phyloP scores from a whole-genome alignment of 2,797 vertebrate genomes.

The Champsocephalus gunnari region DNA sequence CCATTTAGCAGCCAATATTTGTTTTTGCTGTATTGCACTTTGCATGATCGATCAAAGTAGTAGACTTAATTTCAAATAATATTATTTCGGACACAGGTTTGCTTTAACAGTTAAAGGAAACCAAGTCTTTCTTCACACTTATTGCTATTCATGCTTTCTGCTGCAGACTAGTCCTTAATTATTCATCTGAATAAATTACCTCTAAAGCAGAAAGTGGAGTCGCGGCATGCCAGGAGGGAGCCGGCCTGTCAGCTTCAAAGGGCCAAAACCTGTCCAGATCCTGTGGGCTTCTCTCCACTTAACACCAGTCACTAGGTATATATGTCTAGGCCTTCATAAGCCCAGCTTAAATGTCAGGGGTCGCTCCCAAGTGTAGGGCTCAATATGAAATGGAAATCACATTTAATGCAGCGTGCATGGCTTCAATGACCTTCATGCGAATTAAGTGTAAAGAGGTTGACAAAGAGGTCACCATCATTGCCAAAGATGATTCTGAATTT shows the following conservation, averaged over 20 bases:
- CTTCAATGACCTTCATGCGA: slow-evolving; percentile 74
- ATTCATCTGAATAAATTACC: slow-evolving; percentile 84
- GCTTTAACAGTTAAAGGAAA: slow-evolving; percentile 67
- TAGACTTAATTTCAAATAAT: slow-evolving; percentile 56
- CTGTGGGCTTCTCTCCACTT: slow-evolving; percentile 80
- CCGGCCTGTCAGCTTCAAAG: slow-evolving; percentile 82
- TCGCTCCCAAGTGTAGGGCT: slow-evolving; percentile 60
- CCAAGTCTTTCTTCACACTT: slow-evolving; percentile 64
- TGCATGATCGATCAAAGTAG: slow-evolving; percentile 48
- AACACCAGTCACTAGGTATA: slow-evolving; percentile 81
- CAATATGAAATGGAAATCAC: slow-evolving; percentile 65
- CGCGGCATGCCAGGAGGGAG: slow-evolving; percentile 78
- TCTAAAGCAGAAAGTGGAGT: slow-evolving; percentile 79
- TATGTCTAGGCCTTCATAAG: slow-evolving; percentile 77
- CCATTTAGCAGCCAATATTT: slow-evolving; percentile 4
- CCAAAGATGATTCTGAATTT: slow-evolving; percentile 56
- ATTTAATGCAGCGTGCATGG: slow-evolving; percentile 74
- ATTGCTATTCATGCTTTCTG: slow-evolving; percentile 80
- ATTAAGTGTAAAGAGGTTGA: slow-evolving; percentile 72
- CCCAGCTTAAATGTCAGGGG: slow-evolving; percentile 71
- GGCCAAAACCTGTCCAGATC: slow-evolving; percentile 73
- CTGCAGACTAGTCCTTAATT: slow-evolving; percentile 77
- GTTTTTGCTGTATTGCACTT: slow-evolving; percentile 19
- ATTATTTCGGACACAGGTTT: slow-evolving; percentile 53
- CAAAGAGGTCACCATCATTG: slow-evolving; percentile 61